phyloP scores from a whole-genome alignment of 2,888 invertebrate species.

The Esperia sulphurella region DNA sequence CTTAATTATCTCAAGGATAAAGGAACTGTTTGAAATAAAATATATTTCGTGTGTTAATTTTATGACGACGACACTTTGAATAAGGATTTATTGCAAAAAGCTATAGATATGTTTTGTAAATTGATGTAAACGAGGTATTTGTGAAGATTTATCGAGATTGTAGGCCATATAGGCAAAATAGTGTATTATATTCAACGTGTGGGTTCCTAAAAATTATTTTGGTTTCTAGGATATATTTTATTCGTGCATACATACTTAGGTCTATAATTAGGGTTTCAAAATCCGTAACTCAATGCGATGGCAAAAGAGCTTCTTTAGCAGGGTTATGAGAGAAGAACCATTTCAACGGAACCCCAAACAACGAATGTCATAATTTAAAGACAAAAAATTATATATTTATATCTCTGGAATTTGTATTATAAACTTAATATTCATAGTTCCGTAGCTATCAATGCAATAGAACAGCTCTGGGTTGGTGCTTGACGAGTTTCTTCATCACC shows the following conservation, averaged over 20 bases:
- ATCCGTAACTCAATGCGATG: no score
- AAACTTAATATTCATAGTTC: background rate
- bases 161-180: no score
- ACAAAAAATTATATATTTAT: no score
- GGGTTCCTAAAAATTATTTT: no score
- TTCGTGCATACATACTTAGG: no score
- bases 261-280: no score
- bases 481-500: conserved; percentile 8
- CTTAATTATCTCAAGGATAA: conserved; percentile 6
- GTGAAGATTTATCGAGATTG: background rate
- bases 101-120: background rate
- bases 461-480: background rate
- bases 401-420: background rate
- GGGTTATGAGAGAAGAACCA: no score
- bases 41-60: conserved; percentile 2
- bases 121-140: background rate
- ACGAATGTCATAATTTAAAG: no score
- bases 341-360: no score
- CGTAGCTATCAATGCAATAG: background rate
- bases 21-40: conserved; percentile 2
- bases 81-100: background rate
- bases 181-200: no score
- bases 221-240: no score
- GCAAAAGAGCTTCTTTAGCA: no score
- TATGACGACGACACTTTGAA: background rate